Conservation (phyloP, 2,888 invertebrate species). For the Hirtodrosophila histrioides region DNA sequence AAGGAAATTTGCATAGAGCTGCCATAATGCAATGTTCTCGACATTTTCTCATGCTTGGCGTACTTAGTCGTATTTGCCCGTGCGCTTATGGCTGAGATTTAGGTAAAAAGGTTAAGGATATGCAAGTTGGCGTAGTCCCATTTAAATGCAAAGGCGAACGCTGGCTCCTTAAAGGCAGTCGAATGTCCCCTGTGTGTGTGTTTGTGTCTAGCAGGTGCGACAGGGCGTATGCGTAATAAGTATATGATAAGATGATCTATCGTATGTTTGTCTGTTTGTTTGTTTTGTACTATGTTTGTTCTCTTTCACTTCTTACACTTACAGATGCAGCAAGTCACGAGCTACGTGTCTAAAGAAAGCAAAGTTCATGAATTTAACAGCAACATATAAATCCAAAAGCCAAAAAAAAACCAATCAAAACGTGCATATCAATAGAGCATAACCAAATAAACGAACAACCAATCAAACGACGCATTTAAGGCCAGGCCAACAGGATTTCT, state of each 20-base stretch:
- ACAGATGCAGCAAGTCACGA: slow-evolving; percentile 57
- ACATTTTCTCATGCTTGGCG: slow-evolving; percentile 27
- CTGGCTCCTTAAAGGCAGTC: slow-evolving; percentile 23
- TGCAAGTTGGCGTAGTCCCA: slow-evolving; percentile 58
- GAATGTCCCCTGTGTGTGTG: background rate
- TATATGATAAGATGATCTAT: slow-evolving; percentile 31
- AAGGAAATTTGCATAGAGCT: slow-evolving; percentile 65
- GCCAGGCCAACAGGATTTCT: slow-evolving; percentile 4
- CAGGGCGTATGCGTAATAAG: slow-evolving; percentile 56
- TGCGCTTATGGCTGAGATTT: slow-evolving; percentile 69
- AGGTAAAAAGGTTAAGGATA: slow-evolving; percentile 79
- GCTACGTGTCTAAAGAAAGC: slow-evolving; percentile 1
- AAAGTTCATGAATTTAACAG: slow-evolving; percentile 48
- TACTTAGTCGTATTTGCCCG: slow-evolving; percentile 36
- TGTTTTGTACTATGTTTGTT: slow-evolving; percentile 55
- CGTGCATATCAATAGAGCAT: slow-evolving; percentile 61
- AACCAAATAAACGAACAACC: slow-evolving; percentile 18
- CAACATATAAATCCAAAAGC: slow-evolving; percentile 26
- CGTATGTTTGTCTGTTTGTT: slow-evolving; percentile 49
- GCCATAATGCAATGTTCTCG: slow-evolving; percentile 67
- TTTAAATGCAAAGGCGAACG: slow-evolving; percentile 64
- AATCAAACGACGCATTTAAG: slow-evolving; percentile 74
- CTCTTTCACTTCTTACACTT: slow-evolving; percentile 67
- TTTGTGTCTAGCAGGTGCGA: background rate
- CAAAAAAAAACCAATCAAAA: slow-evolving; percentile 56